A percentile compares a stretch with the other conserved stretches of the same genome.
These are phyloP conservation scores for Protomyctophum bolini DNA, from an alignment of 2,113 vertebrate genomes.

Conservation along the genomic window DNA sequence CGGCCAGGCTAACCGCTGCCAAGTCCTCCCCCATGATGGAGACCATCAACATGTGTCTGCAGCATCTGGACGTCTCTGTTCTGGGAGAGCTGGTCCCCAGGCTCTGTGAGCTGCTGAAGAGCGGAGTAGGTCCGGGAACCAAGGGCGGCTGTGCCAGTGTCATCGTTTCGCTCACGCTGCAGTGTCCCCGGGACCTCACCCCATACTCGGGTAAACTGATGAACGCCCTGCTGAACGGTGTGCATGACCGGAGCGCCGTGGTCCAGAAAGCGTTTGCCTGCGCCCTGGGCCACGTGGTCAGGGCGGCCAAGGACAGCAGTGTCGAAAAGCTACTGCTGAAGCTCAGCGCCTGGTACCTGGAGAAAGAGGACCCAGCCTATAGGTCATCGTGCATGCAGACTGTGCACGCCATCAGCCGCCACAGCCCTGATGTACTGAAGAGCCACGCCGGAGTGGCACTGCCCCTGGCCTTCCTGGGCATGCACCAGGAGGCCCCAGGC, in stretches of 20 bases:
- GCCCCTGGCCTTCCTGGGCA: constrained; percentile 94
- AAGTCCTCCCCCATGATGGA: constrained; percentile 99
- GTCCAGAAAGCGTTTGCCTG: constrained; percentile 95
- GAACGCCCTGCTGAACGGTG: constrained; percentile 90
- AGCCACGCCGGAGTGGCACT: constrained; percentile 87
- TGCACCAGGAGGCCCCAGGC: constrained; percentile 88
- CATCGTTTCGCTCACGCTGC: constrained; percentile 93
- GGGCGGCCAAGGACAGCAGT: constrained; percentile 92
- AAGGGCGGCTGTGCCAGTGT: constrained; percentile 98
- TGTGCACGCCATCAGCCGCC: constrained; percentile 91
- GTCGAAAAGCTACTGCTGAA: constrained; percentile 94
- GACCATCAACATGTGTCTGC: constrained; percentile 97
- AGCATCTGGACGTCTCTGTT: constrained; percentile 92
- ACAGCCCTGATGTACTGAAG: constrained; percentile 96
- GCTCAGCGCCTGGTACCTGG: constrained; percentile 93
- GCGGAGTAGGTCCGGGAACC: constrained; percentile 93
- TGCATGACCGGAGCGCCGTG: constrained; percentile 90
- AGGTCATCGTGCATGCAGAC: constrained; percentile 89
- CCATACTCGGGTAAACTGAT: constrained; percentile 97
- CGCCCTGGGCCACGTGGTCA: constrained; percentile 93
- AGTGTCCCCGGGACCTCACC: constrained; percentile 94
- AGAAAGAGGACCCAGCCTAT: constrained; percentile 93
- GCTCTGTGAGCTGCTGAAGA: constrained; percentile 93
- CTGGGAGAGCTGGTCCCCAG: constrained; percentile 91
- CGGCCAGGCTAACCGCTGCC: constrained; percentile 93